Evolutionary conservation across 2,888 invertebrate species (phyloP), one percentile per base, ranked within the genome.

Genomic region (Cosmopolites sordidus): DNA sequence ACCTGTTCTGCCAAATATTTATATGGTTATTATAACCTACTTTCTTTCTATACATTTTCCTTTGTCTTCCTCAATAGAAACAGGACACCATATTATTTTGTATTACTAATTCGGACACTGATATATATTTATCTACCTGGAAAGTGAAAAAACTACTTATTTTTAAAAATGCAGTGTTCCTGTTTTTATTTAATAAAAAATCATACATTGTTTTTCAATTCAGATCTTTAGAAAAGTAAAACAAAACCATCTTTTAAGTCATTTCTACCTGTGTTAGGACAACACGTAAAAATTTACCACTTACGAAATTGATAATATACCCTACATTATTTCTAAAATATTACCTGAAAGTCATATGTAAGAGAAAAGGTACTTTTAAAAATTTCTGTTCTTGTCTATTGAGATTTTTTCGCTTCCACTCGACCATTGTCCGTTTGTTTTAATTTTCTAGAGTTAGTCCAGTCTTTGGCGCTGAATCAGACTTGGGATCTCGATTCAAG

Each of bases 1-100:
- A 9, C 27, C n/a, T 56, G 33, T 71, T 72, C 71, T 72, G 72
- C 71, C 72, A 55, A 54, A 52, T 59, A 60, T 64, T 39, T 48
- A 52, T 15, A 33, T 62, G 72, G 72, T 71, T 72, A 71, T 66
- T 72, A 70, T 70, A 71, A 72, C 71, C 72, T 72, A 71, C 72
- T 58, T 51, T 48, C 54, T 48, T 58, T 48, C 60, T 55, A 58
- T 60, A 60, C 54, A 57, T 60, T 22, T 62, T 61, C 59, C 61
- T 61, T 60, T 48, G 58, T 60, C 56, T 51, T 11, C n/a, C 33
- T 33, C 11, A 33, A 33, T 33, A 33, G 12, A 33, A 33, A 33
- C 33, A 33, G 33, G 33, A 12, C 33, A 33, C 33, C n/a, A 5
- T 22, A 3, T 33, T 33, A 3, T 33, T 33, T n/a, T 12, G 5